Conservation (phyloP, 1,140 invertebrate species). For the Trypoxylus dichotomus region DNA sequence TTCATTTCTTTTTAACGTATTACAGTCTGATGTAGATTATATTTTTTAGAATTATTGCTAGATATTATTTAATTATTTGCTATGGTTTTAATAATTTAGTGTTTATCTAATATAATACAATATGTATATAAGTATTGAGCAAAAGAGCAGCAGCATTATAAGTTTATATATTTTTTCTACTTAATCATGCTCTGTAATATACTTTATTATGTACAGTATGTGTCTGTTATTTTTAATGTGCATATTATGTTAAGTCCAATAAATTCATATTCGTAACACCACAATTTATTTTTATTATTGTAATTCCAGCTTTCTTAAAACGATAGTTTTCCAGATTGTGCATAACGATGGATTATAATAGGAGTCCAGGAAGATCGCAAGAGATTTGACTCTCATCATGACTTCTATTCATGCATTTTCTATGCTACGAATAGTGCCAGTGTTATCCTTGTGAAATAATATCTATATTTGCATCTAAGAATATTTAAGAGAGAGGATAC, state of each 20-base stretch:
- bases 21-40: constrained; percentile 30
- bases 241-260: constrained; percentile 38
- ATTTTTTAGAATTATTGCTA: constrained; percentile 22
- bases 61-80: constrained; percentile 30
- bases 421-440: too few species aligned
- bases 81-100: constrained; percentile 25
- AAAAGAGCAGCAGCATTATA: constrained; percentile 25
- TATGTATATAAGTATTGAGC: constrained; percentile 31
- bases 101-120: constrained; percentile 29
- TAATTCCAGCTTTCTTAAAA: too few species aligned
- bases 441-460: too few species aligned
- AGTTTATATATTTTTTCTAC: constrained; percentile 24
- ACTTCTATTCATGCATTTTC: too few species aligned
- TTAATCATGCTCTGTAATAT: constrained; percentile 42
- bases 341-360: too few species aligned
- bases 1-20: constrained; percentile 11
- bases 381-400: too few species aligned
- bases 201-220: constrained; percentile 45
- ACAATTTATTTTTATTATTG: not conserved
- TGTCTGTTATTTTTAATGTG: constrained; percentile 49
- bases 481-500: too few species aligned
- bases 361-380: too few species aligned
- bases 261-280: constrained; percentile 26
- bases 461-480: too few species aligned
- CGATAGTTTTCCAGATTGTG: too few species aligned